Evolutionary conservation across 2,797 vertebrate genomes (phyloP), one percentile per base, ranked within the genome.

Genomic region (Esox masquinongy): DNA sequence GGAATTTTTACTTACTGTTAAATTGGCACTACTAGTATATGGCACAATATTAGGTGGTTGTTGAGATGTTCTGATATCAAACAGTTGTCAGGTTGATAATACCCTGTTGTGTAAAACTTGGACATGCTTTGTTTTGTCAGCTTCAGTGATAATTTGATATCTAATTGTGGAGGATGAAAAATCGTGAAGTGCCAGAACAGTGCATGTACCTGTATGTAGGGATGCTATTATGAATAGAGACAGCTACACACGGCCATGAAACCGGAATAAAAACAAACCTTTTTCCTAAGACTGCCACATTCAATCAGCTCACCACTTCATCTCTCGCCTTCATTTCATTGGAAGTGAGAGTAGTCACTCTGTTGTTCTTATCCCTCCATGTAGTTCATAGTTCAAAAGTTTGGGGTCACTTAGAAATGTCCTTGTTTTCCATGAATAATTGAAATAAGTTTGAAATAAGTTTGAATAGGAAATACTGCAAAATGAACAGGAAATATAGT

Each of bases 271-370:
- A 84, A 39, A 39, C 4, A 5, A 39, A 31, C 29, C 80, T 85
- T 77, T 77, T 68, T 76, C 79, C 76, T 49, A 2, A 49, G 17
- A 73, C 80, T 86, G 86, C 86, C 89, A 87, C 79, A 78, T 79
- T 74, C 77, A 80, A 90, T 87, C 79, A 77, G 75, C 70, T 26
- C 36, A 51, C 71, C 71, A 77, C 75, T 51, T 76, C 84, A 77
- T 75, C 26, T 67, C 50, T 31, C 74, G 17, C 70, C 59, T 69
- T 72, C 78, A 53, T 80, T 72, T 86, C 78, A 82, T 82, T 66
- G 43, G 34, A 63, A 85, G 77, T 77, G 70, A 85, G 68, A 84
- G 79, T 76, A 83, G 81, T 88, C 78, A 76, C 82, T 85, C 77
- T 59, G 39, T 39, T 26, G 14, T 9, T 63, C 49, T 50, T 56